A percentile compares a stretch with the other conserved stretches of the same genome.
Evolutionary conservation across 2,888 invertebrate genomes (phyloP).

Genomic region (Rhamnusium bicolor): DNA sequence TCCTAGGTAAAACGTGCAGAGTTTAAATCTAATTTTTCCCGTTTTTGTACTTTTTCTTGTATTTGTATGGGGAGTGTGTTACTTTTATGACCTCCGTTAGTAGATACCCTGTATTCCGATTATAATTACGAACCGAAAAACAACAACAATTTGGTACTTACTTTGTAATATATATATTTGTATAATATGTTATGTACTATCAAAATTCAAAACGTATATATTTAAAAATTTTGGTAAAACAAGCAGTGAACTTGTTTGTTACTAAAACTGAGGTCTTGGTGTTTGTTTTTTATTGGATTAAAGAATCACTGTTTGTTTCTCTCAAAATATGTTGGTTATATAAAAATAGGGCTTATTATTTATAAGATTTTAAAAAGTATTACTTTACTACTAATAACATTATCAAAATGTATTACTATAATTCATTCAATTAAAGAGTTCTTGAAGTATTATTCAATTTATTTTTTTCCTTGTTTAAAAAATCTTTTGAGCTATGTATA

Average conservation of each 20-base stretch:
- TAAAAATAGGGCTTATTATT: constrained; percentile 46
- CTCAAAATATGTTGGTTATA: constrained; percentile 48
- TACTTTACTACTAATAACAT: constrained; percentile 39
- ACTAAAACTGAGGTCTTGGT: constrained; percentile 2
- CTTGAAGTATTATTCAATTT: constrained; percentile 43
- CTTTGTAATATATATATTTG: constrained; percentile 19
- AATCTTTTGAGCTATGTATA: constrained; percentile 48
- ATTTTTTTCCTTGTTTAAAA: constrained; percentile 41
- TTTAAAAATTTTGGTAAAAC: constrained; percentile 41
- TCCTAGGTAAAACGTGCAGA: background rate
- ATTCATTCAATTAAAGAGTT: constrained; percentile 45
- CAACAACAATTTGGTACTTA: constrained; percentile 8
- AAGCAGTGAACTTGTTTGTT: constrained; percentile 27
- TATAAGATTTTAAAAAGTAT: constrained; percentile 40
- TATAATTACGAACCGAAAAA: background rate
- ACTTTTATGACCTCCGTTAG: background rate
- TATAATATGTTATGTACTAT: constrained; percentile 50
- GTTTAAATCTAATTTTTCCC: background rate
- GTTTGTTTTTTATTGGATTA: constrained; percentile 29
- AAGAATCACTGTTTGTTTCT: constrained; percentile 46
- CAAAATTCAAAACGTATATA: constrained; percentile 35
- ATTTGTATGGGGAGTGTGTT: background rate
- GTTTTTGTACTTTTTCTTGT: background rate
- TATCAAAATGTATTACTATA: constrained; percentile 39
- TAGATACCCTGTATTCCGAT: background rate